Conservation (phyloP, 2,797 vertebrate genomes). For the Silurus aristotelis region DNA sequence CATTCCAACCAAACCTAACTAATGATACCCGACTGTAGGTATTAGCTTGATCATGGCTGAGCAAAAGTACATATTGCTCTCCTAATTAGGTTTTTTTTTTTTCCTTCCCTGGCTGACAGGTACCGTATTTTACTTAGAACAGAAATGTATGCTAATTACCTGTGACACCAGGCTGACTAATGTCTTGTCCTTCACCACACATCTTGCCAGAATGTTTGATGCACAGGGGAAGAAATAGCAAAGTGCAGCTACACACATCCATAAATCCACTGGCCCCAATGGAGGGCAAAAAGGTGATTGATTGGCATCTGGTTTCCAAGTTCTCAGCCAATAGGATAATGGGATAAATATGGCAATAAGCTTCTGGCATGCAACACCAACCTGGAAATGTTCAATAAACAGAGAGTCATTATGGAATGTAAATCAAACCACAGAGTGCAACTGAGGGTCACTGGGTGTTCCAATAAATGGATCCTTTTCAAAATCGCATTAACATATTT, state of each 20-base stretch:
- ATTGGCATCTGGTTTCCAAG: slow-evolving; percentile 44
- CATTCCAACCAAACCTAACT: slow-evolving; percentile 55
- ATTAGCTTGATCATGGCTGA: slow-evolving; percentile 56
- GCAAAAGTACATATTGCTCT: slow-evolving; percentile 40
- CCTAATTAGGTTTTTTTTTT: slow-evolving; percentile 44
- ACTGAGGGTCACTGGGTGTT: slow-evolving; percentile 4
- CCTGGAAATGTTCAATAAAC: slow-evolving; percentile 20
- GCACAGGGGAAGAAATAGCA: slow-evolving; percentile 42
- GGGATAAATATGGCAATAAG: slow-evolving; percentile 30
- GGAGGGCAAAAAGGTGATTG: slow-evolving; percentile 32
- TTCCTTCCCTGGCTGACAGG: slow-evolving; percentile 32
- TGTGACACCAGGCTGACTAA: slow-evolving; percentile 49
- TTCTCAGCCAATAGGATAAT: slow-evolving; percentile 38
- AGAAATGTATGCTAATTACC: slow-evolving; percentile 53
- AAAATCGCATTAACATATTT: background rate
- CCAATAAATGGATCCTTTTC: slow-evolving; percentile 5
- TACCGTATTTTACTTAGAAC: slow-evolving; percentile 58
- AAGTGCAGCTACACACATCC: slow-evolving; percentile 18
- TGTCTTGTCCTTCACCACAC: slow-evolving; percentile 41
- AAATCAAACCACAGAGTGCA: slow-evolving; percentile 1
- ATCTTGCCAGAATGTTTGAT: slow-evolving; percentile 36
- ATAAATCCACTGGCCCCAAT: slow-evolving; percentile 35
- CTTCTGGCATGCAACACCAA: slow-evolving; percentile 22
- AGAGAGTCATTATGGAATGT: slow-evolving; percentile 11
- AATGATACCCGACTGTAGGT: slow-evolving; percentile 56